Evolutionary conservation across 2,888 invertebrate species (phyloP), one percentile per base, ranked within the genome.

Genomic region (Ichneumoninae sp.): DNA sequence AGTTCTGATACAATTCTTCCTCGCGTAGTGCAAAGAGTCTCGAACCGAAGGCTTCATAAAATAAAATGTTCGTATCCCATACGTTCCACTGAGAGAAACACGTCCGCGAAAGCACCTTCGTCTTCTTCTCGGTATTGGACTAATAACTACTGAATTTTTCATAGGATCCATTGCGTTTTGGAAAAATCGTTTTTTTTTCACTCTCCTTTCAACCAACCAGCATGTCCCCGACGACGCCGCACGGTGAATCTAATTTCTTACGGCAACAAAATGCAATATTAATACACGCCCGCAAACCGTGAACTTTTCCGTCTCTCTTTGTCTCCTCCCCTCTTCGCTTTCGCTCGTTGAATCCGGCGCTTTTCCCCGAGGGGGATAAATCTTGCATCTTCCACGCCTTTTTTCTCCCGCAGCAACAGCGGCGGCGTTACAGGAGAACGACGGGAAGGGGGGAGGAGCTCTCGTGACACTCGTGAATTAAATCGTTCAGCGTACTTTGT

Each of bases 101-200:
- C 74, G 74, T 74, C 50, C 73, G 8, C 81, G 22, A 83, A 79
- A 86, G 87, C 86, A 87, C 83, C 88, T 89, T 89, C 87, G 87
- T 89, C 90, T 88, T 90, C 87, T 85, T 85, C 50, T 50, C 69
- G 50, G 74, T 85, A 66, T 77, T 78, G 86, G 85, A 88, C 89
- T 91, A 89, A 91, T 89, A 91, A 90, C 89, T 85, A 87, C 89
- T 91, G 88, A 90, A 91, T 91, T 88, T 90, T 90, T 90, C 84
- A 91, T 90, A 85, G 88, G 83, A 87, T 88, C 87, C 89, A 89
- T 90, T 88, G 85, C 88, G 83, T 86, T 87, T 88, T 83, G 86
- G 80, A 74, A 71, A 82, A 80, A 85, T 85, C 73, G 76, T 79
- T 47, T 19, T 16, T 16, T 33, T 63, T 5, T 63, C 22, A 26